phyloP scores from a whole-genome alignment of 2,888 invertebrate species.

The Microctonus brassicae region DNA sequence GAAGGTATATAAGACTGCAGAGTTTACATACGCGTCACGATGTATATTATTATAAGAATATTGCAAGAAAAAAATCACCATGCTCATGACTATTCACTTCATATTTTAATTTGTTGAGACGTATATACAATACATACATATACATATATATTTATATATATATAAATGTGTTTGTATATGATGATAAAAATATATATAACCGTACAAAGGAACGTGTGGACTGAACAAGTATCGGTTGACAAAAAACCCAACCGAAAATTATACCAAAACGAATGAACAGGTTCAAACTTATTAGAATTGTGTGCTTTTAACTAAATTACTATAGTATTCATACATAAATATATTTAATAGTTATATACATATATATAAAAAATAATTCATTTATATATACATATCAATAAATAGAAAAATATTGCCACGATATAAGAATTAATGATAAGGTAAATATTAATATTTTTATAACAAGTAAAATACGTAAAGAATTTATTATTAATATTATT shows the following conservation, averaged over 20 bases:
- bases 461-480: too few relatives aligned
- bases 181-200: slow-evolving; percentile 5
- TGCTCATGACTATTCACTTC: neutral
- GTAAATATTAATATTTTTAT: too few relatives aligned
- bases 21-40: slow-evolving; percentile 10
- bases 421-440: too few relatives aligned
- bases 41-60: neutral
- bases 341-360: too few relatives aligned
- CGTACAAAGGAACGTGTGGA: slow-evolving; percentile 26
- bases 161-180: slow-evolving; percentile 39
- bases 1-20: too few relatives aligned
- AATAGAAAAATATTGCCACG: too few relatives aligned
- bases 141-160: slow-evolving; percentile 45
- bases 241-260: slow-evolving; percentile 55
- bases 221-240: slow-evolving; percentile 51
- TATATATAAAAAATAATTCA: too few relatives aligned
- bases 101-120: neutral
- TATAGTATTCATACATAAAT: too few relatives aligned
- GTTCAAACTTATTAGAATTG: slow-evolving; percentile 50
- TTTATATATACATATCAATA: too few relatives aligned
- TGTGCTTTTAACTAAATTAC: neutral
- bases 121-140: slow-evolving; percentile 47
- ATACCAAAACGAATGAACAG: slow-evolving; percentile 57
- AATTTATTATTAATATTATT: too few relatives aligned
- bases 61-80: neutral